Evolutionary conservation across 2,797 vertebrate genomes (phyloP).

Genomic region (Syngnathus acus): DNA sequence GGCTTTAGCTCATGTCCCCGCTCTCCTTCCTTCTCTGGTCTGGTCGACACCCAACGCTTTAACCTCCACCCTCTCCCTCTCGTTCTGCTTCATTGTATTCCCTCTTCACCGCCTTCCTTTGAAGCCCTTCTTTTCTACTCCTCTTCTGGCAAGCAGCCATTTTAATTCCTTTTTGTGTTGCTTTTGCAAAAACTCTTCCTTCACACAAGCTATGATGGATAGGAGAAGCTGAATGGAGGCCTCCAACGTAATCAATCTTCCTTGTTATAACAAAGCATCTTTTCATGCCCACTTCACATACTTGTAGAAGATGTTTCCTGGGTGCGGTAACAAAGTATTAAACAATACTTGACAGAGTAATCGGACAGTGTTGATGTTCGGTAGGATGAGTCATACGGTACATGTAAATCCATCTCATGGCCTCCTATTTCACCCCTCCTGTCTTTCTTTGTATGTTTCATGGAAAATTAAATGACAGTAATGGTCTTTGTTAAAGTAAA

Average conservation of each 20-base stretch:
- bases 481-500: too few species aligned
- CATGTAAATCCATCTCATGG: neutral
- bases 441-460: neutral
- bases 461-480: too few species aligned
- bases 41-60: slow-evolving; percentile 24
- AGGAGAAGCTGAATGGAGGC: slow-evolving; percentile 26
- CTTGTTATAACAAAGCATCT: slow-evolving; percentile 30
- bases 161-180: neutral
- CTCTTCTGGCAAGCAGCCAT: slow-evolving; percentile 11
- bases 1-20: neutral
- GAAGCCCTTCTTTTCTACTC: slow-evolving; percentile 14
- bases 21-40: slow-evolving; percentile 19
- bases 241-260: slow-evolving; percentile 32
- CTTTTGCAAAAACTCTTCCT: neutral
- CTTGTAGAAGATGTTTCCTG: slow-evolving; percentile 15
- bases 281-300: slow-evolving; percentile 20
- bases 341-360: slow-evolving; percentile 25
- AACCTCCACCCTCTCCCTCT: slow-evolving; percentile 13
- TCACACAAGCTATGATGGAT: slow-evolving; percentile 31
- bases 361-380: slow-evolving; percentile 11
- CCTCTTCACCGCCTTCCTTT: slow-evolving; percentile 10
- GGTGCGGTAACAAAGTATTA: slow-evolving; percentile 27
- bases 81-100: slow-evolving; percentile 1
- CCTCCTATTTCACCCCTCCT: neutral
- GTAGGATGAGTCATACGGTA: neutral